Percentiles rank a stretch among this genome's conserved stretches.
phyloP scores from a whole-genome alignment of 2,888 invertebrate species.

The Podabrus alpinus region DNA sequence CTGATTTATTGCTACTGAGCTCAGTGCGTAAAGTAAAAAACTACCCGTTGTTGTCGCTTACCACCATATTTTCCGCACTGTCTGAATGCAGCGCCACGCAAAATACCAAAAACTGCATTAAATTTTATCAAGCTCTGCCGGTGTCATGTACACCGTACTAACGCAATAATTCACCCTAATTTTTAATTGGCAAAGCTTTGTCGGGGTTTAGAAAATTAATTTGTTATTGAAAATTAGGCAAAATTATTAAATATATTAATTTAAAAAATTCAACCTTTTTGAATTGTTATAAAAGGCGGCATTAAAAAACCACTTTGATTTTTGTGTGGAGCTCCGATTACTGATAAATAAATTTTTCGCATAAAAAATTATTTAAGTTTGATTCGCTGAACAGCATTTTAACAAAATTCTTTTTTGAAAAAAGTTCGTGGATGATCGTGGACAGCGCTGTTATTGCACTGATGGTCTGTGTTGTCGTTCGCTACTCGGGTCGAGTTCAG shows the following conservation, averaged over 20 bases:
- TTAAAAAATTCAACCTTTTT: background rate
- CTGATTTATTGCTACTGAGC: background rate
- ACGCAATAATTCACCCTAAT: background rate
- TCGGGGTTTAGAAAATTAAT: background rate
- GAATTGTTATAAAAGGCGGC: background rate
- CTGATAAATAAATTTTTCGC: background rate
- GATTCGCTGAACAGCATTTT: background rate
- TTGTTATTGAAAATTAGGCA: background rate
- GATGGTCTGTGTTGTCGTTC: background rate
- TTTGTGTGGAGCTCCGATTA: background rate
- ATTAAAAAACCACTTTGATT: background rate
- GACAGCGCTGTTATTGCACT: background rate
- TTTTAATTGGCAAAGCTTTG: background rate
- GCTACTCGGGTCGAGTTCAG: background rate
- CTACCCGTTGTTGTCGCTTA: too few relatives aligned
- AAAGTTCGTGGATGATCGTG: background rate
- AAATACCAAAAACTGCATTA: background rate
- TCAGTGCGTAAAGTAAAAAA: background rate
- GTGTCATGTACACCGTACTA: background rate
- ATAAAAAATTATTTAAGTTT: background rate
- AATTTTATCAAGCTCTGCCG: background rate
- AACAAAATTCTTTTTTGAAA: background rate
- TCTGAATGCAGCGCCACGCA: background rate
- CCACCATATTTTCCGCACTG: background rate
- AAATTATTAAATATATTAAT: background rate